Percentiles rank a stretch among this genome's conserved stretches.
phyloP scores from a whole-genome alignment of 2,888 invertebrate species.

The Phytoseiulus persimilis region DNA sequence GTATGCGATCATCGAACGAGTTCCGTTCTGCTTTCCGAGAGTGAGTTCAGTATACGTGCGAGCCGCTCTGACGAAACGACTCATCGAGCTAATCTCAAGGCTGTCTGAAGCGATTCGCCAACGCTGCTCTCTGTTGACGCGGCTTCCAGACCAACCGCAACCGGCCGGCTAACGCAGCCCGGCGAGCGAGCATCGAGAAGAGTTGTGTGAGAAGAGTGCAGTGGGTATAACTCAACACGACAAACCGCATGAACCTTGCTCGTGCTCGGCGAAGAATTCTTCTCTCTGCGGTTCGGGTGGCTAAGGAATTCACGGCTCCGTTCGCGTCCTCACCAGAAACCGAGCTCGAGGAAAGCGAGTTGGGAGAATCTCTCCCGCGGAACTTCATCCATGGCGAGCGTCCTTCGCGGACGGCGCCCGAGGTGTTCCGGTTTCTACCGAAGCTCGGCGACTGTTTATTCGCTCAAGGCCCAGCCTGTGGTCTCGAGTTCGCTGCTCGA shows the following conservation, averaged over 20 bases:
- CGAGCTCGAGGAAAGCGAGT: background rate
- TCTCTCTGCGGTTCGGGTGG: background rate
- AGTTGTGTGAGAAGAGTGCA: background rate
- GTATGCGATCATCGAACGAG: background rate
- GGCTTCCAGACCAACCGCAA: background rate
- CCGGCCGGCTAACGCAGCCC: background rate
- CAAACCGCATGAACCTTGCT: background rate
- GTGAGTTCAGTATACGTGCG: background rate
- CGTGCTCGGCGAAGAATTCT: background rate
- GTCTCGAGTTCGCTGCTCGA: background rate
- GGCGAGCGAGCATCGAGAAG: background rate
- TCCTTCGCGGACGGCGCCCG: too few relatives aligned
- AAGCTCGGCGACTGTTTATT: too few relatives aligned
- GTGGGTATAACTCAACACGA: background rate
- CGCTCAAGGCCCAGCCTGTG: too few relatives aligned
- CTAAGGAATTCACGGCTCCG: background rate
- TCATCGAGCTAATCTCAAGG: constrained; percentile 5
- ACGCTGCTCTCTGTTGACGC: background rate
- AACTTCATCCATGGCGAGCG: too few relatives aligned
- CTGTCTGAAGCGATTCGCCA: background rate
- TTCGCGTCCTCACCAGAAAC: background rate
- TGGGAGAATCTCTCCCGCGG: background rate
- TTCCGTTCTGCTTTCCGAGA: background rate
- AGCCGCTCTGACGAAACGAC: background rate
- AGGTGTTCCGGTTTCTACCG: too few relatives aligned